These are phyloP conservation scores for Mesorhabditis sp. DNA, from an alignment of 2,888 invertebrate species.

Conservation along the genomic window DNA sequence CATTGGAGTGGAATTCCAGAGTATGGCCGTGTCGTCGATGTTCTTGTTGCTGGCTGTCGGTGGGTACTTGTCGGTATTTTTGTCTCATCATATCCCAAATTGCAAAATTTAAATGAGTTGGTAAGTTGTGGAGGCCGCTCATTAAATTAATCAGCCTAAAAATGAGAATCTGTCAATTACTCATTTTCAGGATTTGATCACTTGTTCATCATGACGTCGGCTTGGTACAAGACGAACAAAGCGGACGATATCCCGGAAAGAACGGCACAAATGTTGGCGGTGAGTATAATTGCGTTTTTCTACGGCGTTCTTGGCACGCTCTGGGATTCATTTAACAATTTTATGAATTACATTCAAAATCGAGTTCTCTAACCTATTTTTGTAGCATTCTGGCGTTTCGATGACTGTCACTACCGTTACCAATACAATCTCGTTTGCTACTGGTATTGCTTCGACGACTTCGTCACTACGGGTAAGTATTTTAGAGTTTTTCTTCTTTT, in stretches of 20 bases:
- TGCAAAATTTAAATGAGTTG: no score
- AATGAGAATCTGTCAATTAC: no score
- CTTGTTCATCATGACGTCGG: background rate
- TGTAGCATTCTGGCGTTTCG: background rate
- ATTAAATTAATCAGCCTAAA: no score
- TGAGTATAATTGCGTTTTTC: background rate
- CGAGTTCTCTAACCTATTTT: background rate
- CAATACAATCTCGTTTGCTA: background rate
- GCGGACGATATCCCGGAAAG: background rate
- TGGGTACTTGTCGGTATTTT: background rate
- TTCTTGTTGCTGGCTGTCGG: conserved; percentile 1
- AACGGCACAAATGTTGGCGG: background rate
- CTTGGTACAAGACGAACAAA: conserved; percentile 4
- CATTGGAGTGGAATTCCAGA: background rate
- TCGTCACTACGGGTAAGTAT: background rate
- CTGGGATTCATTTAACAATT: no score
- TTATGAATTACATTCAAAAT: no score
- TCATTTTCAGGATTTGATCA: background rate
- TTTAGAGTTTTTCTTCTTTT: background rate
- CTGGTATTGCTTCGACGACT: background rate
- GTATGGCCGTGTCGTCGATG: conserved; percentile 5
- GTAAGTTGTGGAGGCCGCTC: no score
- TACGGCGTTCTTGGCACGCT: no score
- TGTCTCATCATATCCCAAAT: no score
- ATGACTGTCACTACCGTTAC: conserved; percentile 2